Evolutionary conservation across 2,888 invertebrate species (phyloP).

Genomic region (Psylliodes chrysocephalus): DNA sequence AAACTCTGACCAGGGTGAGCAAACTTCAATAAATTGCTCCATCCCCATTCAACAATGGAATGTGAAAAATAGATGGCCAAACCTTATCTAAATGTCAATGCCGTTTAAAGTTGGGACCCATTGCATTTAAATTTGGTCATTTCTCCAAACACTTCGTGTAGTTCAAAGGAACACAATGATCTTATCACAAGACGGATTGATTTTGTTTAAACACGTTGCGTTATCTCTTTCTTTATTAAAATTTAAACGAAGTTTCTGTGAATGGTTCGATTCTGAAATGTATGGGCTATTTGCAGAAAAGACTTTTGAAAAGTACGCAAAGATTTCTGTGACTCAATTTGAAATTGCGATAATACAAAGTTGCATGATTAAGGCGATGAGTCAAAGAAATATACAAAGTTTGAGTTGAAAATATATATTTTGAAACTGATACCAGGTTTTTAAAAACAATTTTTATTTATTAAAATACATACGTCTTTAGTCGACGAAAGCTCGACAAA

Average conservation of each 20-base stretch:
- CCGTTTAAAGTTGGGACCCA: conserved; percentile 62
- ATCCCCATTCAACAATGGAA: conserved; percentile 53
- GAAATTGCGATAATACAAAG: too few relatives aligned
- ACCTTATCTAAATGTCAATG: conserved; percentile 65
- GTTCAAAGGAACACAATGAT: conserved; percentile 39
- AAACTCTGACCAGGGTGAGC: conserved; percentile 11
- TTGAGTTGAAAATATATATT: too few relatives aligned
- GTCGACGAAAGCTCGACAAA: too few relatives aligned
- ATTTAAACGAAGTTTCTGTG: neutral
- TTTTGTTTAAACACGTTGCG: conserved; percentile 12
- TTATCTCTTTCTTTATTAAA: conserved; percentile 8
- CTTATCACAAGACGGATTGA: conserved; percentile 36
- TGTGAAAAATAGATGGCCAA: conserved; percentile 61
- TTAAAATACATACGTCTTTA: too few relatives aligned
- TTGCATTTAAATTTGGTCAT: conserved; percentile 62
- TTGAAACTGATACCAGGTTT: too few relatives aligned
- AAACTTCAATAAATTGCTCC: conserved; percentile 41
- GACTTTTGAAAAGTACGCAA: too few relatives aligned
- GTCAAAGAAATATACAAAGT: too few relatives aligned
- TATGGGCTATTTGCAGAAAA: too few relatives aligned
- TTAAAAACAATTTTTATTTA: too few relatives aligned
- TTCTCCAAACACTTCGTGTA: conserved; percentile 38
- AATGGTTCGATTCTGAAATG: too few relatives aligned
- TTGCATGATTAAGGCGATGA: too few relatives aligned
- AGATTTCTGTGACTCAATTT: too few relatives aligned